A percentile compares a stretch with the other conserved stretches of the same genome.
phyloP scores from a whole-genome alignment of 2,797 vertebrate genomes.

The Melanotaenia pygmaea region DNA sequence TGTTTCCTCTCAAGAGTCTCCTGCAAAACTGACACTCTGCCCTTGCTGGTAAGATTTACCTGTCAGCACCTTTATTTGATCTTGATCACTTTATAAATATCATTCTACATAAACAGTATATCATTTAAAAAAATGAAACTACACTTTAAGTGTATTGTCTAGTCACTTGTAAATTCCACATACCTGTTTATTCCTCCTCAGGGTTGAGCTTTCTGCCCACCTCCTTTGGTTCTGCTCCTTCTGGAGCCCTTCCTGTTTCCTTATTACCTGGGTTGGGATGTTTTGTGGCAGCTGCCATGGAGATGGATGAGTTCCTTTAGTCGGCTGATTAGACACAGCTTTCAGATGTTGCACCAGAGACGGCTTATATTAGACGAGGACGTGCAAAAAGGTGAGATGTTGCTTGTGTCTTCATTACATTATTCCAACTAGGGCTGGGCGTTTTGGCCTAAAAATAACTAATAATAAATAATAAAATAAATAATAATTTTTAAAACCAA shows the following conservation, averaged over 20 bases:
- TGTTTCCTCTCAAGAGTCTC: slow-evolving; percentile 50
- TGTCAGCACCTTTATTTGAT: background rate
- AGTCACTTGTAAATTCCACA: background rate
- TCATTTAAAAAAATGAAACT: too few relatives aligned
- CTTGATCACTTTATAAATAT: background rate
- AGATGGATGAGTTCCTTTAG: slow-evolving; percentile 77
- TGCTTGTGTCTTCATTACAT: background rate
- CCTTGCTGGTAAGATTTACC: slow-evolving; percentile 49
- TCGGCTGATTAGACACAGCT: slow-evolving; percentile 64
- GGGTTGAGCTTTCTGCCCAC: slow-evolving; percentile 32
- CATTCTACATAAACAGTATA: background rate
- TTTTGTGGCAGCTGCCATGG: slow-evolving; percentile 76
- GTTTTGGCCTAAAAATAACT: too few relatives aligned
- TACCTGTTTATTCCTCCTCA: slow-evolving; percentile 23
- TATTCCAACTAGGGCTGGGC: background rate
- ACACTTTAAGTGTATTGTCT: background rate
- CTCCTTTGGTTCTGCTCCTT: slow-evolving; percentile 38
- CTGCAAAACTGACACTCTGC: slow-evolving; percentile 76
- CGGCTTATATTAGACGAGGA: slow-evolving; percentile 66
- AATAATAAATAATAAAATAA: too few relatives aligned
- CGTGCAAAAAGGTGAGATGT: slow-evolving; percentile 68
- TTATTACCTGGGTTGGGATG: slow-evolving; percentile 73
- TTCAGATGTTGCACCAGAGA: slow-evolving; percentile 76
- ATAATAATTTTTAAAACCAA: too few relatives aligned
- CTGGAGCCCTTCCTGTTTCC: slow-evolving; percentile 42